Base-by-base conservation (phyloP, 2,113 vertebrate genomes). In the Platanista minor region DNA sequence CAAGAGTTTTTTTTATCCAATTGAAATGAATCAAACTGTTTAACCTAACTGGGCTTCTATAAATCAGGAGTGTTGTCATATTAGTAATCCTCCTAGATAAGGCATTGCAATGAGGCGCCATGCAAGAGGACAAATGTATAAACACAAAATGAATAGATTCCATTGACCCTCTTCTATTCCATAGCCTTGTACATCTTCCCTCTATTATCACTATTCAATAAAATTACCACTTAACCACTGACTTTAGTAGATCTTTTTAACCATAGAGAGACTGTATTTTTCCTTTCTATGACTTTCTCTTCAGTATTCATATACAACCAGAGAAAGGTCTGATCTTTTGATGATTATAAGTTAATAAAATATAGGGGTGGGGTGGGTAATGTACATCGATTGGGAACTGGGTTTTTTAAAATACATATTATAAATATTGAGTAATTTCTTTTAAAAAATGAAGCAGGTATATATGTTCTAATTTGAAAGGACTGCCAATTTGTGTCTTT, bases 1-100 rank as follows among this genome's bases (percentile, higher is more conserved):
- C 87, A 95, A 67, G 95, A 94, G 46, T 98, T 97, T 93, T 87
- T 97, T 96, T 94, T 81, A 94, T 96, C 82, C 97, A 72, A 64
- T 71, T 85, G 92, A 89, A 98, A 95, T 89, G 91, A 97, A 94
- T 88, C 72, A 93, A 98, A 84, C 59, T 86, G 77, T 96, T 97
- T 94, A 93, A 94, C 94, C 57, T 97, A 96, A 96, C 25, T 95
- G 87, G 81, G 41, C 80, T 86, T 90, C 96, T 72, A 87, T 66
- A 87, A 97, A 97, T 95, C 64, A 96, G 52, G 39, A 83, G 17
- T 94, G 97, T 88, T 77, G 92, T 97, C 91, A 57, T 97, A 93
- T 94, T 92, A 94, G 89, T 93, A 98, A 94, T 96, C 83, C 80
- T 91, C 39, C 75, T 29, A 92, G 89, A 93, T 87, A 84, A 92